Evolutionary conservation across 2,113 vertebrate species (phyloP).

Genomic region (Galeopterus variegatus): DNA sequence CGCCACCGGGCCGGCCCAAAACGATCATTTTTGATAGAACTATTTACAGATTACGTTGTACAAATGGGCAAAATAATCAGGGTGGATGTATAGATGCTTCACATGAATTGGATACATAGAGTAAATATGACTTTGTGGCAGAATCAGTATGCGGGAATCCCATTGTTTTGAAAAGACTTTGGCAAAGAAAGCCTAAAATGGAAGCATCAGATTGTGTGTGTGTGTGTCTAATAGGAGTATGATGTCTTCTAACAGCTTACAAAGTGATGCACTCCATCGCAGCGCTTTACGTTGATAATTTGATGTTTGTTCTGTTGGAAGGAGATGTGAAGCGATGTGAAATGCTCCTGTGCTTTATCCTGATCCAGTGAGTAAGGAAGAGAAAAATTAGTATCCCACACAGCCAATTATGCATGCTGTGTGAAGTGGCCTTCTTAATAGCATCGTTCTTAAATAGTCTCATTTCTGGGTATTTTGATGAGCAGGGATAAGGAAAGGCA

Average conservation of each 20-base stretch:
- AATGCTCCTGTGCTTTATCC: not conserved
- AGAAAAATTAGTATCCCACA: not conserved
- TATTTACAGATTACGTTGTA: not conserved
- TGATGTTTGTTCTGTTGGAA: conserved; percentile 37
- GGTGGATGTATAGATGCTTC: not conserved
- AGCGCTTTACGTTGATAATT: not conserved
- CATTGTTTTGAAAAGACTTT: conserved; percentile 42
- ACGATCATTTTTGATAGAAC: conserved; percentile 16
- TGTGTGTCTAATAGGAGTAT: not conserved
- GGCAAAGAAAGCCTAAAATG: conserved; percentile 6
- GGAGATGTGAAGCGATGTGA: not conserved
- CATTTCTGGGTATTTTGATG: conserved; percentile 34
- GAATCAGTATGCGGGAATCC: not conserved
- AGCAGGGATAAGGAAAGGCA: conserved; percentile 54
- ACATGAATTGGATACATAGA: not conserved
- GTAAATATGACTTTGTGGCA: not conserved
- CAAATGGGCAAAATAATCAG: not conserved
- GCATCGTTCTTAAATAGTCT: conserved; percentile 9
- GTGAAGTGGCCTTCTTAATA: conserved; percentile 44
- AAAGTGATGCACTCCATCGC: not conserved
- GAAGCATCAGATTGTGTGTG: not conserved
- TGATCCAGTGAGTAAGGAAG: not conserved
- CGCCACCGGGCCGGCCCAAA: too few species aligned
- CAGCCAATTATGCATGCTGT: not conserved
- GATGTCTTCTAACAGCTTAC: not conserved